phyloP scores from a whole-genome alignment of 2,797 vertebrate genomes.

The Eidolon dupreanum region DNA sequence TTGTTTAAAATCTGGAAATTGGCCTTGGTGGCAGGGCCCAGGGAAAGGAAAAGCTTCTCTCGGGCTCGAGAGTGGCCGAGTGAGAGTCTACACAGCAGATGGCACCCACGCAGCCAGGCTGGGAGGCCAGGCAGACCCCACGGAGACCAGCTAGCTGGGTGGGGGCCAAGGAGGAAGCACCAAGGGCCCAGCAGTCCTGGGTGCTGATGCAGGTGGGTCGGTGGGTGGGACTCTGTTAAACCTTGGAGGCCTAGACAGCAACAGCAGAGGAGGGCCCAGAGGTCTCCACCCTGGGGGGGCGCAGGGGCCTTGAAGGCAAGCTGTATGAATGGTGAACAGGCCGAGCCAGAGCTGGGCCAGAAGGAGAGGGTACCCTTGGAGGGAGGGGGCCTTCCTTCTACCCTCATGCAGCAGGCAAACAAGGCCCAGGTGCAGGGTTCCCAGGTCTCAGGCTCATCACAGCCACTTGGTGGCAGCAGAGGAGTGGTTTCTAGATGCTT shows the following conservation, averaged over 20 bases:
- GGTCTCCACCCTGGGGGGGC: background rate
- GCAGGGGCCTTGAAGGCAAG: background rate
- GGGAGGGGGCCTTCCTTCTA: background rate
- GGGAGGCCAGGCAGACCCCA: background rate
- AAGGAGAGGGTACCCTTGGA: background rate
- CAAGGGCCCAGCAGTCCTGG: background rate
- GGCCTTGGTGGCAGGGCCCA: background rate
- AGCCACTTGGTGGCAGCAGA: slow-evolving; percentile 56
- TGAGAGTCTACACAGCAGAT: background rate
- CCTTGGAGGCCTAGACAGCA: background rate
- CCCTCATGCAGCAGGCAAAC: background rate
- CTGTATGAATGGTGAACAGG: background rate
- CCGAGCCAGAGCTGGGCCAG: background rate
- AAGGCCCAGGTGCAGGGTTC: too few relatives aligned
- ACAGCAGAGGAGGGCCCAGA: background rate
- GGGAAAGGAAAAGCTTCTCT: background rate
- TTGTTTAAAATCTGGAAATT: background rate
- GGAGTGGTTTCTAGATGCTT: background rate
- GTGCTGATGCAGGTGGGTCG: background rate
- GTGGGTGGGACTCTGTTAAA: background rate
- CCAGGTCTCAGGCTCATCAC: background rate
- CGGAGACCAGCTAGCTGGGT: background rate
- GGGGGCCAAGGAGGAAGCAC: background rate
- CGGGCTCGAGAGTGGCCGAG: background rate
- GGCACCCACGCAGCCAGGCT: background rate